A percentile compares a stretch with the other conserved stretches of the same genome.
phyloP scores from a whole-genome alignment of 1,140 invertebrate genomes.

The Papilio polyxenes region DNA sequence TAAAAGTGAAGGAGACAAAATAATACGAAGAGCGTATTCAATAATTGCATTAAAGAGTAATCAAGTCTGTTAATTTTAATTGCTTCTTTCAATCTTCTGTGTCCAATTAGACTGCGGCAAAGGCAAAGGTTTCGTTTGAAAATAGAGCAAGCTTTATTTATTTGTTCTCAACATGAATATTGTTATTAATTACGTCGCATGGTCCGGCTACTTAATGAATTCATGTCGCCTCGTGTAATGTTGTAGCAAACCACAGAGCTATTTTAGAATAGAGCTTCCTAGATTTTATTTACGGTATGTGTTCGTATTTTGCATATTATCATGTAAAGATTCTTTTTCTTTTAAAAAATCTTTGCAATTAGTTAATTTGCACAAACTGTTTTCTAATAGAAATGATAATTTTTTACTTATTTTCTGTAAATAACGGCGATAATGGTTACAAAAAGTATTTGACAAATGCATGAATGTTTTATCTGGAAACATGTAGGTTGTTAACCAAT shows the following conservation, averaged over 20 bases:
- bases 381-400: too few relatives aligned
- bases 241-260: slow-evolving; percentile 28
- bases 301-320: neutral
- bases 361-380: neutral
- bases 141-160: slow-evolving; percentile 36
- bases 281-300: neutral
- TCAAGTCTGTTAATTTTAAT: slow-evolving; percentile 23
- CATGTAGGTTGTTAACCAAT: neutral
- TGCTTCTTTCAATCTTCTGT: slow-evolving; percentile 15
- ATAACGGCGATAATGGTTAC: too few relatives aligned
- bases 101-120: slow-evolving; percentile 33
- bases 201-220: slow-evolving; percentile 31
- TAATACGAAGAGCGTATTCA: neutral
- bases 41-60: slow-evolving; percentile 22
- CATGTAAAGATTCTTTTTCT: neutral
- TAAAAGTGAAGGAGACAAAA: neutral
- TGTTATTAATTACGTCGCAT: slow-evolving; percentile 39
- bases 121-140: slow-evolving; percentile 29
- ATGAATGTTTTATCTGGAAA: neutral
- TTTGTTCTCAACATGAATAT: slow-evolving; percentile 33
- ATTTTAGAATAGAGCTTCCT: slow-evolving; percentile 34
- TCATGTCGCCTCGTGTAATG: slow-evolving; percentile 30
- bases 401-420: too few relatives aligned
- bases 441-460: too few relatives aligned
- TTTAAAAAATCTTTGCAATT: neutral